A percentile compares a stretch with the other conserved stretches of the same genome.
These are phyloP conservation scores for Harpalus rubripes DNA, from an alignment of 2,888 invertebrate genomes.

Conservation along the genomic window DNA sequence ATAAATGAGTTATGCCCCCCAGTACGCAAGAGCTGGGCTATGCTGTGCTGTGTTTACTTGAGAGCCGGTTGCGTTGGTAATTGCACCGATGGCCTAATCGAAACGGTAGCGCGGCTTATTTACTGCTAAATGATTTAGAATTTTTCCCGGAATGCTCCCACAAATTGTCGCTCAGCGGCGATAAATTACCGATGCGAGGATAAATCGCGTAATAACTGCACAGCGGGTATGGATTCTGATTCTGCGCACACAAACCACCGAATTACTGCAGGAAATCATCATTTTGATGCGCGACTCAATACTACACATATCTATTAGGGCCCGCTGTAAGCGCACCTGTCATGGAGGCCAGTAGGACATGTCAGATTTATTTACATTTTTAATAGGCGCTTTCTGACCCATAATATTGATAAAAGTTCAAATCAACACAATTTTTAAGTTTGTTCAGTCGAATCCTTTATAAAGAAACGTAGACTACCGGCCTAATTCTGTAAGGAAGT, in stretches of 20 bases:
- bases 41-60: conserved; percentile 21
- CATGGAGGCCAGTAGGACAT: too few relatives aligned
- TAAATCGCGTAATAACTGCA: conserved; percentile 57
- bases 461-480: too few relatives aligned
- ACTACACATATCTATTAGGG: too few relatives aligned
- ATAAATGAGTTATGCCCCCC: conserved; percentile 62
- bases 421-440: too few relatives aligned
- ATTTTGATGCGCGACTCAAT: too few relatives aligned
- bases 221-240: conserved; percentile 2
- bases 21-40: background rate
- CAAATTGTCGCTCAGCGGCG: conserved; percentile 53
- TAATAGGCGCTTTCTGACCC: too few relatives aligned
- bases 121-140: conserved; percentile 66
- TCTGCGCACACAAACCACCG: background rate
- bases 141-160: conserved; percentile 60
- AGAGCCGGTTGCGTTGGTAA: conserved; percentile 28
- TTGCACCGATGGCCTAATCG: conserved; percentile 53
- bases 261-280: background rate
- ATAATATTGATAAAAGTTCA: too few relatives aligned
- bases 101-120: conserved; percentile 63
- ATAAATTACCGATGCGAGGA: conserved; percentile 53
- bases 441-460: too few relatives aligned
- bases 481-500: too few relatives aligned
- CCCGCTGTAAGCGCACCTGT: too few relatives aligned
- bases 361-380: too few relatives aligned